phyloP scores from a whole-genome alignment of 2,113 vertebrate genomes.

The Caranx ignobilis region DNA sequence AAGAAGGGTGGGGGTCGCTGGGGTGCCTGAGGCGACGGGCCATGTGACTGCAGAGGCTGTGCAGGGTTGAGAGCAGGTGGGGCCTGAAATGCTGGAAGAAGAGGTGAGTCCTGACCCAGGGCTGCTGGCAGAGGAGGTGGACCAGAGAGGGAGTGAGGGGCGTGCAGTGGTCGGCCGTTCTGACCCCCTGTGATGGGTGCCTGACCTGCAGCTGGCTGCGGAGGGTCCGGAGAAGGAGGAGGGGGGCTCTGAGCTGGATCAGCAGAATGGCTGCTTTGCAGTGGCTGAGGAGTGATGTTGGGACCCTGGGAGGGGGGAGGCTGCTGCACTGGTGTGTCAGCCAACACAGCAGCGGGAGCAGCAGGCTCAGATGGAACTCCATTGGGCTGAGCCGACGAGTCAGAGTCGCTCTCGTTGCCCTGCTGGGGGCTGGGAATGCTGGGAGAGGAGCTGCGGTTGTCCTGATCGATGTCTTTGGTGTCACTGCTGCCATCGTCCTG shows the following conservation, averaged over 20 bases:
- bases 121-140: slow-evolving; percentile 55
- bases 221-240: slow-evolving; percentile 64
- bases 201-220: slow-evolving; percentile 47
- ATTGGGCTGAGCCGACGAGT: slow-evolving; percentile 93
- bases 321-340: slow-evolving; percentile 66
- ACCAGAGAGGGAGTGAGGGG: slow-evolving; percentile 48
- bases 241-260: slow-evolving; percentile 76
- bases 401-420: slow-evolving; percentile 97
- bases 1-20: slow-evolving; percentile 77
- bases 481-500: slow-evolving; percentile 98
- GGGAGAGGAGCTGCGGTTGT: slow-evolving; percentile 98
- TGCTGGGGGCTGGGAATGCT: slow-evolving; percentile 97
- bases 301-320: slow-evolving; percentile 53
- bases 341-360: slow-evolving; percentile 62
- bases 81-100: slow-evolving; percentile 65
- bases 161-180: slow-evolving; percentile 35
- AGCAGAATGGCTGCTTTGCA: slow-evolving; percentile 51
- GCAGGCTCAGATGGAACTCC: slow-evolving; percentile 85
- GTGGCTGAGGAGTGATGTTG: slow-evolving; percentile 42
- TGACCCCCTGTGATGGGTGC: slow-evolving; percentile 30
- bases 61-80: slow-evolving; percentile 62
- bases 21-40: slow-evolving; percentile 49
- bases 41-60: slow-evolving; percentile 54
- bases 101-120: slow-evolving; percentile 61
- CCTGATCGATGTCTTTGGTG: slow-evolving; percentile 99